Evolutionary conservation across 2,113 vertebrate species (phyloP).

Genomic region (Odocoileus hemionus): DNA sequence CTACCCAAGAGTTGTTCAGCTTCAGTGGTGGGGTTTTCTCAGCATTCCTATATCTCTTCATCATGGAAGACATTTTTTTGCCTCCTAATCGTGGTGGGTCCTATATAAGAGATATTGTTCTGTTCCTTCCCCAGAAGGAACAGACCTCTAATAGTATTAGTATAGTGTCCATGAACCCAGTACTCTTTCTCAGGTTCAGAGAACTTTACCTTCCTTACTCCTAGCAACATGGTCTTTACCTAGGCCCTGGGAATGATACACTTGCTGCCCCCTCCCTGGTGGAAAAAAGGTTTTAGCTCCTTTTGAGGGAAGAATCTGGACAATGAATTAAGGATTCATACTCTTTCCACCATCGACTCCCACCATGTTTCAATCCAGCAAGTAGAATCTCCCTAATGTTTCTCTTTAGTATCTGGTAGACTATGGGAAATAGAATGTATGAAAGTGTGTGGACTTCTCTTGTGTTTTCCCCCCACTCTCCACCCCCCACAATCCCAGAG

Average conservation of each 20-base stretch:
- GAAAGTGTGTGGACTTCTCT: neutral
- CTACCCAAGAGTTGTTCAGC: neutral
- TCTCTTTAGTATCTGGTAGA: neutral
- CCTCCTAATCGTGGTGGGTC: neutral
- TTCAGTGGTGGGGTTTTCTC: neutral
- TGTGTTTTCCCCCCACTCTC: rapidly evolving
- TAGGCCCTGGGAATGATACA: neutral
- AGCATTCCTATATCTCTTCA: neutral
- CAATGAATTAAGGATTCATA: neutral
- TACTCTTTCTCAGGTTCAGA: neutral
- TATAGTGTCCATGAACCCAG: rapidly evolving
- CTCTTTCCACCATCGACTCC: neutral
- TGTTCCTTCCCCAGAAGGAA: rapidly evolving
- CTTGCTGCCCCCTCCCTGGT: neutral
- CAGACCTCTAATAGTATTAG: neutral
- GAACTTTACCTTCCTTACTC: neutral
- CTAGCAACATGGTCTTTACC: neutral
- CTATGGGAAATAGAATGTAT: neutral
- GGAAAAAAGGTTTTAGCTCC: neutral
- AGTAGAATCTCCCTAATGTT: neutral
- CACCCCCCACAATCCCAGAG: neutral
- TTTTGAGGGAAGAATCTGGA: neutral
- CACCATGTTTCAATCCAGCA: neutral
- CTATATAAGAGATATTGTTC: neutral
- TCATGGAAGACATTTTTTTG: neutral